Conservation (phyloP, 2,113 vertebrate species). For the Leucoraja erinaceus region DNA sequence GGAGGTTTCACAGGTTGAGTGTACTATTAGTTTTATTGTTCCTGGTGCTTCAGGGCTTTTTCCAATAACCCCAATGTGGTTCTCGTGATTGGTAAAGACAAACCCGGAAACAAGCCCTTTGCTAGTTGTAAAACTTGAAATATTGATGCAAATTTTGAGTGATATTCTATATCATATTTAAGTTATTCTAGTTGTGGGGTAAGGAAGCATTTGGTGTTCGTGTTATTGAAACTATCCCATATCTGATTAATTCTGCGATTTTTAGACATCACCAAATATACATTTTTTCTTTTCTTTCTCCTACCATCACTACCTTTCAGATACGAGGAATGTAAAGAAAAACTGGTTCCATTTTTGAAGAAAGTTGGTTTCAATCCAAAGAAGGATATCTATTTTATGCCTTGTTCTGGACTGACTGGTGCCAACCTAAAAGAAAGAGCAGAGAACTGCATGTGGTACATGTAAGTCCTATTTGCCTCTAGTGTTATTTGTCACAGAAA, state of each 20-base stretch:
- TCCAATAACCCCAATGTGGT: not conserved
- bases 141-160: no score
- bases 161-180: no score
- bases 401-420: conserved; percentile 95
- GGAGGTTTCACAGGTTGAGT: not conserved
- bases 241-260: not conserved
- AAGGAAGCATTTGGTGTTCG: not conserved
- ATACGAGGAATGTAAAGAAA: conserved; percentile 99
- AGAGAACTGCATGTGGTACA: conserved; percentile 88
- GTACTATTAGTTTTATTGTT: not conserved
- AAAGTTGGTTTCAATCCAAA: conserved; percentile 99
- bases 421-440: conserved; percentile 92
- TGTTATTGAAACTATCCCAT: not conserved
- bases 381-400: conserved; percentile 99
- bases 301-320: conserved; percentile 49
- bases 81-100: not conserved
- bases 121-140: not conserved
- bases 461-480: conserved; percentile 65
- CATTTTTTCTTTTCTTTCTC: conserved; percentile 40
- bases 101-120: no score
- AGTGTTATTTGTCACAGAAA: not conserved
- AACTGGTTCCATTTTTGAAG: conserved; percentile 96
- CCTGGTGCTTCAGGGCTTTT: not conserved
- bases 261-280: not conserved
- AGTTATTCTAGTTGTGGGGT: not conserved